Conservation (phyloP, 2,888 invertebrate genomes). For the Spilosoma lubricipeda region DNA sequence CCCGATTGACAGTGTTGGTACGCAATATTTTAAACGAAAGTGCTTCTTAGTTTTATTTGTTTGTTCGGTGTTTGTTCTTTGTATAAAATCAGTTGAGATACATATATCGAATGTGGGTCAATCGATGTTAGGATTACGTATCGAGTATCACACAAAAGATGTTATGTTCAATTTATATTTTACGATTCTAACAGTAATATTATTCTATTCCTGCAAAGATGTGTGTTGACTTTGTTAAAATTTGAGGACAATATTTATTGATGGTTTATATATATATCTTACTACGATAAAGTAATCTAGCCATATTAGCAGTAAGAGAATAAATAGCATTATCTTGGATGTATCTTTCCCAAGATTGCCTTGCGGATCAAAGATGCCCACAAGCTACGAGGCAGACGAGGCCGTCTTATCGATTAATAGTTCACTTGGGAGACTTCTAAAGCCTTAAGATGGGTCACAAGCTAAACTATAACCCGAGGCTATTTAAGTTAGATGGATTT, state of each 20-base stretch:
- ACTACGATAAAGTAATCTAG: background rate
- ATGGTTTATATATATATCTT: constrained; percentile 2
- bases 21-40: background rate
- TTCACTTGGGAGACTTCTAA: constrained; percentile 52
- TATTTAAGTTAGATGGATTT: constrained; percentile 34
- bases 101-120: background rate
- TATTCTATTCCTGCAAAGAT: background rate
- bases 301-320: background rate
- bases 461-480: constrained; percentile 53
- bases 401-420: constrained; percentile 55
- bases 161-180: background rate
- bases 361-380: background rate
- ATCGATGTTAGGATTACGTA: background rate
- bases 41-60: background rate
- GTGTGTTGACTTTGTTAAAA: background rate
- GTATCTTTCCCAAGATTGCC: constrained; percentile 6
- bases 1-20: background rate
- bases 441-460: constrained; percentile 52
- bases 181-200: background rate
- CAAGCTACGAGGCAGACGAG: constrained; percentile 30
- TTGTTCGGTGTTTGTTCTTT: background rate
- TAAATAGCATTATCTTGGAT: background rate
- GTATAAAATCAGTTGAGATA: background rate
- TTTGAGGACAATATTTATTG: background rate
- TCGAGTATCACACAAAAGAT: background rate